These are phyloP conservation scores for Arvicanthis niloticus DNA, from an alignment of 2,113 vertebrate species.

Conservation along the genomic window DNA sequence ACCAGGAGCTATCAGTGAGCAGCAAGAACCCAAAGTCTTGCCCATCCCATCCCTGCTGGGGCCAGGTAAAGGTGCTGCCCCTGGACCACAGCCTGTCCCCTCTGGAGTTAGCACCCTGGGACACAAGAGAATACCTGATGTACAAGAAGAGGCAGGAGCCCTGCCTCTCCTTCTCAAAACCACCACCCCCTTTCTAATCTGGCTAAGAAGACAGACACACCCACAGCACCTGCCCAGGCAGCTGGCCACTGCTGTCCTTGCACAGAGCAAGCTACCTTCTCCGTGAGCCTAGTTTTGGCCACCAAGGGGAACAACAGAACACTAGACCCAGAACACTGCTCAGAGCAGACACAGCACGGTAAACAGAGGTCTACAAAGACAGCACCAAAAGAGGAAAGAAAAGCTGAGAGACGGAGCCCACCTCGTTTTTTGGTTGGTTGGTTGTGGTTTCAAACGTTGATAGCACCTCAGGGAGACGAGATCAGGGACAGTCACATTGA, in stretches of 20 bases:
- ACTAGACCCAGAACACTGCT: slow-evolving; percentile 53
- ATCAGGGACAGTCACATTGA: slow-evolving; percentile 86
- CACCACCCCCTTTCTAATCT: neutral
- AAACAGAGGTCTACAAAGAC: slow-evolving; percentile 77
- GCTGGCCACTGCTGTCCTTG: neutral
- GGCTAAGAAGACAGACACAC: slow-evolving; percentile 47
- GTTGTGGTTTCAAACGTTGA: slow-evolving; percentile 78
- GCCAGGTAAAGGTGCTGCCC: neutral
- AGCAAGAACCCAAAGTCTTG: slow-evolving; percentile 18
- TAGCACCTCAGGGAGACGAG: slow-evolving; percentile 89
- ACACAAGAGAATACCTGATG: neutral
- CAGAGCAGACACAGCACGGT: slow-evolving; percentile 67
- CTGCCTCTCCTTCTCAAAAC: slow-evolving; percentile 1
- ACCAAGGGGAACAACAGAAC: slow-evolving; percentile 52
- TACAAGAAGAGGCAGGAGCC: neutral
- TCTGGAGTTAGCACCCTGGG: slow-evolving; percentile 52
- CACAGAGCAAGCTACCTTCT: neutral
- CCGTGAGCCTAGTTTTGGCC: slow-evolving; percentile 52
- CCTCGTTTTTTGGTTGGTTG: slow-evolving; percentile 81
- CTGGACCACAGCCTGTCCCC: neutral
- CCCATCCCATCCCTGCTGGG: neutral
- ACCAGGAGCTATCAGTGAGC: neutral
- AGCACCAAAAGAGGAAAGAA: slow-evolving; percentile 70
- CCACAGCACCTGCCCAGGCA: neutral
- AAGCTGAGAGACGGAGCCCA: slow-evolving; percentile 75